Evolutionary conservation across 2,113 vertebrate species (phyloP).

Genomic region (Cebus imitator): DNA sequence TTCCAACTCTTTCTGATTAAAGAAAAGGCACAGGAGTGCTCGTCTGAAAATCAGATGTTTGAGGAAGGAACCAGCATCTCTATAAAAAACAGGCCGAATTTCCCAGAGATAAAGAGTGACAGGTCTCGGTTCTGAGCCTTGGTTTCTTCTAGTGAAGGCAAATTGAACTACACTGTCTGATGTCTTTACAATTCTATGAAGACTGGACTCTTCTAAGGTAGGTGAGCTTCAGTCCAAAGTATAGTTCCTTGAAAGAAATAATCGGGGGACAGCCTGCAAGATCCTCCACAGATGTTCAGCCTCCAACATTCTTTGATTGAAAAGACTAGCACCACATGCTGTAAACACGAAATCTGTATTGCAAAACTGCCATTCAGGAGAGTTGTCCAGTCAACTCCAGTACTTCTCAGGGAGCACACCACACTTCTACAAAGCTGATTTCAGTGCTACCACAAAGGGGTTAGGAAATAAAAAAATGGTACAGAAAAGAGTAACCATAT

Average conservation of each 20-base stretch:
- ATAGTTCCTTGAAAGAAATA: background rate
- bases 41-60: background rate
- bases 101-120: background rate
- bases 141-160: background rate
- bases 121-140: background rate
- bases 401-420: background rate
- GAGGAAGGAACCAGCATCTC: background rate
- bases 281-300: background rate
- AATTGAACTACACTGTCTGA: background rate
- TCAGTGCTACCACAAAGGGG: background rate
- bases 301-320: background rate
- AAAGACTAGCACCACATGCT: background rate
- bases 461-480: background rate
- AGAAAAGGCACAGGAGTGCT: background rate
- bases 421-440: background rate
- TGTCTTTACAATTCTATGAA: background rate
- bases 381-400: background rate
- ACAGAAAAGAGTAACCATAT: background rate
- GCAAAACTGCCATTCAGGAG: background rate
- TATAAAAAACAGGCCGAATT: background rate
- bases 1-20: background rate
- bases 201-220: background rate
- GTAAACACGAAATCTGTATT: background rate
- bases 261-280: background rate
- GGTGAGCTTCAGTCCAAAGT: background rate